phyloP scores from a whole-genome alignment of 2,113 vertebrate species.

The Pachyramphus minor region DNA sequence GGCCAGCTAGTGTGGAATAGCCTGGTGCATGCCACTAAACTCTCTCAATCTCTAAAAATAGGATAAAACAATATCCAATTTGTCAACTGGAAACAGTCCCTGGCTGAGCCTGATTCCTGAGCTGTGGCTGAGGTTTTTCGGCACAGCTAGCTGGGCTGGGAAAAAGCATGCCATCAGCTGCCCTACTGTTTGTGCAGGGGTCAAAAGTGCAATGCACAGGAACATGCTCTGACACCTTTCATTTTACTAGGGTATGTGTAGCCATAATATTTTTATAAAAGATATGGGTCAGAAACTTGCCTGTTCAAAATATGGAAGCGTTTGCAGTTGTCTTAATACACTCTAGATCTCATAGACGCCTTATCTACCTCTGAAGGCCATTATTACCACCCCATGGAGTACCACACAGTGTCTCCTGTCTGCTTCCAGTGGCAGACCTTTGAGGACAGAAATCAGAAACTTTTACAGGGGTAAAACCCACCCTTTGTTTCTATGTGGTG shows the following conservation, averaged over 20 bases:
- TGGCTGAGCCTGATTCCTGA: neutral
- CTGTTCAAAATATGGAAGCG: neutral
- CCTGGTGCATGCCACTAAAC: neutral
- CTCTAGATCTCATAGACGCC: neutral
- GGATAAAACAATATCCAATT: neutral
- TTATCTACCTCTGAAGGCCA: neutral
- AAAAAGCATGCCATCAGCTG: rapidly evolving
- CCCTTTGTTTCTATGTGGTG: neutral
- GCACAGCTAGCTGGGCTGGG: neutral
- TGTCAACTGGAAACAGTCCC: neutral
- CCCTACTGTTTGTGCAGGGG: neutral
- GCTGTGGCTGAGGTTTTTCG: neutral
- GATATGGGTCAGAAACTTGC: rapidly evolving
- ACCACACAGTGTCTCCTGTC: neutral
- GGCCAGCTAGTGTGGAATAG: neutral
- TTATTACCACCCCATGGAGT: neutral
- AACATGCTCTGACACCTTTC: rapidly evolving
- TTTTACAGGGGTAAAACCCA: neutral
- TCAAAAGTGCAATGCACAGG: neutral
- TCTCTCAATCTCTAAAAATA: neutral
- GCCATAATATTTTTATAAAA: neutral
- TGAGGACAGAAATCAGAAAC: neutral
- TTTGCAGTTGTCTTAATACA: neutral
- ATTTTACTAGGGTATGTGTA: neutral
- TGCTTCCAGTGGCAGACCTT: neutral